Evolutionary conservation across 2,797 vertebrate genomes (phyloP).

Genomic region (Sebastes taczanowskii): DNA sequence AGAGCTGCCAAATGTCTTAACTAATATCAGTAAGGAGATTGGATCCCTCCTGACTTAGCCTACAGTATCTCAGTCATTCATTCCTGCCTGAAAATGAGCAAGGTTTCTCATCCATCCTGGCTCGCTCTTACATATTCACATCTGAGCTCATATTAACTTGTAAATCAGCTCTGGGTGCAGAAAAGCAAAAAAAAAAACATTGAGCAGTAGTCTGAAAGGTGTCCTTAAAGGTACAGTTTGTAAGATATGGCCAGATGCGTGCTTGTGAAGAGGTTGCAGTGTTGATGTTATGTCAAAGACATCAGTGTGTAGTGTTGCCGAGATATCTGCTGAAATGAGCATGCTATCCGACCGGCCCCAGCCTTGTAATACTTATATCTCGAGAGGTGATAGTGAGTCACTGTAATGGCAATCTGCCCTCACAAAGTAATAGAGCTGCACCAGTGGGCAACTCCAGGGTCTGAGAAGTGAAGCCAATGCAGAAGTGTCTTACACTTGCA

Average conservation of each 20-base stretch:
- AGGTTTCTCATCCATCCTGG: not conserved
- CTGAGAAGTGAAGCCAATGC: too few species aligned
- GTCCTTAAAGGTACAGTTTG: not conserved
- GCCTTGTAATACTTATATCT: too few species aligned
- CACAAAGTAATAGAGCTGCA: too few species aligned
- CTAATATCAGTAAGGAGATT: slow-evolving; percentile 33
- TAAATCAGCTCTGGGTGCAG: not conserved
- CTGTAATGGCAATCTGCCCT: too few species aligned
- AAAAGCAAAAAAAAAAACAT: not conserved
- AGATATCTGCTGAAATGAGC: too few species aligned
- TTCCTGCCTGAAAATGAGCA: slow-evolving; percentile 28
- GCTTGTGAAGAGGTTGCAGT: not conserved
- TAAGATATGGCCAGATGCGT: not conserved
- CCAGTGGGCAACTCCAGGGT: too few species aligned
- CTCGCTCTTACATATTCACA: not conserved
- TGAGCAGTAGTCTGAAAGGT: not conserved
- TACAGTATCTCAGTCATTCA: slow-evolving; percentile 5
- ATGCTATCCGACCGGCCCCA: fast-evolving
- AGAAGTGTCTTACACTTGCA: too few species aligned
- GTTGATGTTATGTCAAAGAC: not conserved
- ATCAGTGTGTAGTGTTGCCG: not conserved
- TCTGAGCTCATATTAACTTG: not conserved
- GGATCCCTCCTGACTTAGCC: not conserved
- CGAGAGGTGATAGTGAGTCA: too few species aligned
- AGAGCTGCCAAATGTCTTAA: slow-evolving; percentile 19